Conservation (phyloP, 1,140 invertebrate genomes). For the Drosophila jambulina region DNA sequence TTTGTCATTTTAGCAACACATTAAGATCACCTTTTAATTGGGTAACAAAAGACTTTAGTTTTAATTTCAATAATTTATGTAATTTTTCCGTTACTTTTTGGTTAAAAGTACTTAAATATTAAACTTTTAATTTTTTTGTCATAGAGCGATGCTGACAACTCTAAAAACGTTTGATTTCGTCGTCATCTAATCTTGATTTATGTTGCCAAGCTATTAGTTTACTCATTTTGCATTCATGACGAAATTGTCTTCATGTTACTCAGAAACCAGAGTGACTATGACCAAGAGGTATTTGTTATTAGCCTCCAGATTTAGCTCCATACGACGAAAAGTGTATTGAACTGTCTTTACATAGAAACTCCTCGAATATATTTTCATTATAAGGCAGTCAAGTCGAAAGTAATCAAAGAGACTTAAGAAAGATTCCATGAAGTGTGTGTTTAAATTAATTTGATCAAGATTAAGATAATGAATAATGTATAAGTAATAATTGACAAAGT, state of each 20-base stretch:
- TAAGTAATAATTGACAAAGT: neutral
- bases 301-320: neutral
- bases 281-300: neutral
- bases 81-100: neutral
- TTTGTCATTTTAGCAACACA: neutral
- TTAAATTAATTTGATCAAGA: neutral
- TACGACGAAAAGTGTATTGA: neutral
- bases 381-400: neutral
- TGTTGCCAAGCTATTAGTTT: constrained; percentile 47
- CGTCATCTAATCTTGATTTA: constrained; percentile 49
- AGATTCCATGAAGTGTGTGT: neutral
- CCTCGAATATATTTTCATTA: neutral
- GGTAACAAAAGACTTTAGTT: neutral
- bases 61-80: neutral
- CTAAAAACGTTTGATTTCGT: neutral
- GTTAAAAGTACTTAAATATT: neutral
- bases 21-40: neutral
- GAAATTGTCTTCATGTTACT: constrained; percentile 2
- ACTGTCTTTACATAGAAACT: neutral
- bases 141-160: neutral
- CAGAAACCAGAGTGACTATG: constrained; percentile 16
- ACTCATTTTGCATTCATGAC: constrained; percentile 13
- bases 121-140: neutral
- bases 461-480: neutral
- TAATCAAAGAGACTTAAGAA: neutral